A percentile compares a stretch with the other conserved stretches of the same genome.
phyloP scores from a whole-genome alignment of 2,888 invertebrate species.

The Eucriotettix oculatus region DNA sequence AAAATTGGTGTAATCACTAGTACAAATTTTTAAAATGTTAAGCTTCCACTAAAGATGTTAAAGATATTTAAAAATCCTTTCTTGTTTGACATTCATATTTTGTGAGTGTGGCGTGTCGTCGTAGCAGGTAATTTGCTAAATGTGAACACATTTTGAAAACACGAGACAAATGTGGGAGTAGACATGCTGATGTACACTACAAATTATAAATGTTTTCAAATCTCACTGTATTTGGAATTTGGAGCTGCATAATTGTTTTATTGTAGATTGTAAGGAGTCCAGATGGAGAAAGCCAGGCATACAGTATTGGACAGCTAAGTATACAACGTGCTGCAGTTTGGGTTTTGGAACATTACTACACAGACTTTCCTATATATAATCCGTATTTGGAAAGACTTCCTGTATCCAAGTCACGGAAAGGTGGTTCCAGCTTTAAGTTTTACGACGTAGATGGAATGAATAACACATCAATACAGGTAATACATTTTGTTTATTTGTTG shows the following conservation, averaged over 20 bases:
- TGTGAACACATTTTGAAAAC: no score
- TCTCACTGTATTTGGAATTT: no score
- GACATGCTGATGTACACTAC: no score
- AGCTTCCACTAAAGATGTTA: no score
- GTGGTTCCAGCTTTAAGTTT: conserved; percentile 75
- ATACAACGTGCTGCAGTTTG: conserved; percentile 91
- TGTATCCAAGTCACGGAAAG: conserved; percentile 63
- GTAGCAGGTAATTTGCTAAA: no score
- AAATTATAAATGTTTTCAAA: no score
- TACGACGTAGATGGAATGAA: conserved; percentile 82
- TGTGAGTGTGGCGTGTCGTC: no score
- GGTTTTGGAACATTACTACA: conserved; percentile 88
- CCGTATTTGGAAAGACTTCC: conserved; percentile 87
- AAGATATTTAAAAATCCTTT: no score
- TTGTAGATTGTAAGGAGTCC: conserved; percentile 71
- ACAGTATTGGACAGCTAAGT: conserved; percentile 77
- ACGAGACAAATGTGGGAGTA: no score
- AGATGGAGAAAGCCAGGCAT: conserved; percentile 81
- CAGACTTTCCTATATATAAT: conserved; percentile 92
- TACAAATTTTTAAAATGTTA: no score
- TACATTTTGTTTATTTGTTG: background rate
- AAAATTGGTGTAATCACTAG: no score
- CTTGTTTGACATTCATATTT: no score
- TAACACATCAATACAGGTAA: conserved; percentile 21
- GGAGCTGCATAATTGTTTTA: background rate